Evolutionary conservation across 35 echinoderm and acorn worm genomes (phyloP).

Genomic region (Amphiura filiformis): DNA sequence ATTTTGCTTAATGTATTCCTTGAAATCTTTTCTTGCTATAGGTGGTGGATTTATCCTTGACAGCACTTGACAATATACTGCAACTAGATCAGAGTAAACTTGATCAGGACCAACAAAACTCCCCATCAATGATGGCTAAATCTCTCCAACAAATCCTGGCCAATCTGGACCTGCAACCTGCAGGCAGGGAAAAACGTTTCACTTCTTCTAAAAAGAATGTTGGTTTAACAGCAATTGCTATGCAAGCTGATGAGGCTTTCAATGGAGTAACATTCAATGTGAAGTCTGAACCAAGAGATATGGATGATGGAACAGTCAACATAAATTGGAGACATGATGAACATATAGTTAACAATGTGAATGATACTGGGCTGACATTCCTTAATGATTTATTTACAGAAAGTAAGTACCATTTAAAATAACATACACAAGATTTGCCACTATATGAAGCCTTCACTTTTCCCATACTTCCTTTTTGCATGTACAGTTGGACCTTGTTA

Average conservation of each 20-base stretch:
- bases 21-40: not conserved
- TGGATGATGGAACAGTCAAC: not conserved
- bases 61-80: not conserved
- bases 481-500: no score
- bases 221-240: not conserved
- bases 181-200: not conserved
- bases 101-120: not conserved
- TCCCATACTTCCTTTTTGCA: no score
- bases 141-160: not conserved
- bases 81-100: not conserved
- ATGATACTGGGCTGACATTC: not conserved
- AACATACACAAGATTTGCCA: no score
- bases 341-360: not conserved
- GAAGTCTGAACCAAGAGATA: not conserved
- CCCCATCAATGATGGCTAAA: not conserved
- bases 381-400: not conserved
- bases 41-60: not conserved
- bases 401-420: not conserved
- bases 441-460: no score
- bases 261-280: not conserved
- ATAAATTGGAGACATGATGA: not conserved
- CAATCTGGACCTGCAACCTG: not conserved
- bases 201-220: not conserved
- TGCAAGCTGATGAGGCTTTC: not conserved
- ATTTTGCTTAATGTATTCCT: no score